Evolutionary conservation across 37 sponge, comb jelly and placozoan genomes (phyloP).

Genomic region (Beroe forskalii): DNA sequence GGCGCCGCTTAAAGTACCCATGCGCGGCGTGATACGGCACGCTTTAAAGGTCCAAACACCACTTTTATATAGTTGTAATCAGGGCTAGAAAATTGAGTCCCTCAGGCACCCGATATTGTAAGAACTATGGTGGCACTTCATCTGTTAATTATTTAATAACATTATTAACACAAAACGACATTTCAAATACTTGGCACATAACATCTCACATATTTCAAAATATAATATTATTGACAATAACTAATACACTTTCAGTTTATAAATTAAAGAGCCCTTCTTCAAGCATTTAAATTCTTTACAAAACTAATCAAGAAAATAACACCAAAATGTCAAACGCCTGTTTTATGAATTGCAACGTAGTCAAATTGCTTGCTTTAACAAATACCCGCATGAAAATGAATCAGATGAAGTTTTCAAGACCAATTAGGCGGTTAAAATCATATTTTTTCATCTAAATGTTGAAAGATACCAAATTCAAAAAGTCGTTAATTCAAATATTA

Average conservation of each 20-base stretch:
- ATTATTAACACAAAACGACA: constrained; percentile 30
- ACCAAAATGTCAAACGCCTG: neutral
- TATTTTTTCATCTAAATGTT: too few relatives aligned
- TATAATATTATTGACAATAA: neutral
- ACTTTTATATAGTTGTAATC: too few relatives aligned
- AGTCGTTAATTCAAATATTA: too few relatives aligned
- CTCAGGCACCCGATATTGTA: too few relatives aligned
- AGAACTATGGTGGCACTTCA: neutral
- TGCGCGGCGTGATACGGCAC: too few relatives aligned
- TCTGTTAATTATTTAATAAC: constrained; percentile 16
- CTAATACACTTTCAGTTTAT: constrained; percentile 25
- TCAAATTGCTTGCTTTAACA: neutral
- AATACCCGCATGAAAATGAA: neutral
- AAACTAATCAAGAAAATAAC: constrained; percentile 27
- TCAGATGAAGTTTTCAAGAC: neutral
- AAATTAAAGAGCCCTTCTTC: constrained; percentile 30
- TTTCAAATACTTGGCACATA: constrained; percentile 49
- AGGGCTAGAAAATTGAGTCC: too few relatives aligned
- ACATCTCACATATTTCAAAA: constrained; percentile 12
- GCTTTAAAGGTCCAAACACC: too few relatives aligned
- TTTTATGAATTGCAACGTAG: neutral
- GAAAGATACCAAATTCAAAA: too few relatives aligned
- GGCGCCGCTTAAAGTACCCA: too few relatives aligned
- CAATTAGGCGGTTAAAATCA: too few relatives aligned
- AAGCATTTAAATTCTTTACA: neutral